Evolutionary conservation across 2,797 vertebrate species (phyloP).

Genomic region (Ciconia nigra): DNA sequence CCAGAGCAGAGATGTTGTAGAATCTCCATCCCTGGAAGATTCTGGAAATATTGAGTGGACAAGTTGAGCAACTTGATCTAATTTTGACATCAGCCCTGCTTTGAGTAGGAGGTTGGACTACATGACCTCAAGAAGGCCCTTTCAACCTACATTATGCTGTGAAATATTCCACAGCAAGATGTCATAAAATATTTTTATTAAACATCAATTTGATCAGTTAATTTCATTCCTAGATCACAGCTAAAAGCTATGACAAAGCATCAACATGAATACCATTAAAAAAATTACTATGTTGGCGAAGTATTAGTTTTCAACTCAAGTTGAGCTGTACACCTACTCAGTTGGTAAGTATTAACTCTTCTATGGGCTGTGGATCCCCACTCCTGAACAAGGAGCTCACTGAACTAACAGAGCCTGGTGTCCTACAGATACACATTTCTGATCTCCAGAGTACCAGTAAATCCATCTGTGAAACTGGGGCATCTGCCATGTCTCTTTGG

Average conservation of each 20-base stretch:
- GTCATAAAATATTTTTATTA: background rate
- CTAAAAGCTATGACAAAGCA: background rate
- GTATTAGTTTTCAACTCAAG: background rate
- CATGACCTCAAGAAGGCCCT: background rate
- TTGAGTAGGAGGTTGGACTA: background rate
- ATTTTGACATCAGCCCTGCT: slow-evolving; percentile 13
- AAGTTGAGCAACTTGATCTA: background rate
- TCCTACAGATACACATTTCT: background rate
- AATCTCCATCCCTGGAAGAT: background rate
- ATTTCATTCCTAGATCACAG: background rate
- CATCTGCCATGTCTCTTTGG: background rate
- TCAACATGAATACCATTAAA: background rate
- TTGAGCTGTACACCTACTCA: background rate
- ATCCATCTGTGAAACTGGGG: background rate
- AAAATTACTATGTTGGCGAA: background rate
- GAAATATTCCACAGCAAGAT: background rate
- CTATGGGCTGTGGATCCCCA: background rate
- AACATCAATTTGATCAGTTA: background rate
- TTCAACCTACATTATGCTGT: background rate
- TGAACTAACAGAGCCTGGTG: background rate
- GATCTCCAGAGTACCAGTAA: background rate
- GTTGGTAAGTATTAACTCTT: background rate
- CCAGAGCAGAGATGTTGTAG: background rate
- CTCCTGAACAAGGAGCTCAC: background rate
- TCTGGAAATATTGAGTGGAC: background rate